A percentile compares a stretch with the other conserved stretches of the same genome.
Conservation (phyloP, 2,113 vertebrate genomes). For the Spermophilus dauricus region DNA sequence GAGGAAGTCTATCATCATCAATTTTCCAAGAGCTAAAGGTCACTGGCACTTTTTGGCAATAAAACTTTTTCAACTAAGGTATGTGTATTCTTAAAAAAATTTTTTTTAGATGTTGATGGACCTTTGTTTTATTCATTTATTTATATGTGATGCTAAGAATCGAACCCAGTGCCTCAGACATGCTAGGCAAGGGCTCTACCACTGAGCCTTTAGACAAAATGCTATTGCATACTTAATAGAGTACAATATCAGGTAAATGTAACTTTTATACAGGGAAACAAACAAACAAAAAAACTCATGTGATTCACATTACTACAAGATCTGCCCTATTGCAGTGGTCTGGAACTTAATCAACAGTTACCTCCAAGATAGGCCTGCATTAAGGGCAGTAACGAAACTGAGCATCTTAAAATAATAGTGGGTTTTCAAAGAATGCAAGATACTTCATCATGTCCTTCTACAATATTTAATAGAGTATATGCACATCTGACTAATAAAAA, state of each 20-base stretch:
- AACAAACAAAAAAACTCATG: not conserved
- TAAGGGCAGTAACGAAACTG: not conserved
- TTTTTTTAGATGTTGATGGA: too few species aligned
- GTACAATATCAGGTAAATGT: not conserved
- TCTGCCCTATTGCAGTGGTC: not conserved
- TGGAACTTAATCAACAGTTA: not conserved
- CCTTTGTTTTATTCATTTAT: too few species aligned
- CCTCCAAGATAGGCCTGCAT: too few species aligned
- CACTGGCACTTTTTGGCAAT: not conserved
- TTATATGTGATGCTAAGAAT: too few species aligned
- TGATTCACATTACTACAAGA: not conserved
- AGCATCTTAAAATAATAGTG: not conserved
- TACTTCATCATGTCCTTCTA: not conserved
- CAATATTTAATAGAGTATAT: not conserved
- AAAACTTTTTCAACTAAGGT: not conserved
- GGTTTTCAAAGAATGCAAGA: not conserved
- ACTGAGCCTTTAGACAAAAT: not conserved
- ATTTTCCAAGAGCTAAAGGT: not conserved
- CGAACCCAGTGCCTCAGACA: too few species aligned
- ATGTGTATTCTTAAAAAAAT: not conserved
- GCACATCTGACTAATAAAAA: conserved; percentile 1
- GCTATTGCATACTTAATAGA: not conserved
- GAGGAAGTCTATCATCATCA: not conserved
- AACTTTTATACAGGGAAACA: not conserved
- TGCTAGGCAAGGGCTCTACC: too few species aligned